These are phyloP conservation scores for Microtus richardsoni DNA, from an alignment of 2,113 vertebrate genomes.

Conservation along the genomic window DNA sequence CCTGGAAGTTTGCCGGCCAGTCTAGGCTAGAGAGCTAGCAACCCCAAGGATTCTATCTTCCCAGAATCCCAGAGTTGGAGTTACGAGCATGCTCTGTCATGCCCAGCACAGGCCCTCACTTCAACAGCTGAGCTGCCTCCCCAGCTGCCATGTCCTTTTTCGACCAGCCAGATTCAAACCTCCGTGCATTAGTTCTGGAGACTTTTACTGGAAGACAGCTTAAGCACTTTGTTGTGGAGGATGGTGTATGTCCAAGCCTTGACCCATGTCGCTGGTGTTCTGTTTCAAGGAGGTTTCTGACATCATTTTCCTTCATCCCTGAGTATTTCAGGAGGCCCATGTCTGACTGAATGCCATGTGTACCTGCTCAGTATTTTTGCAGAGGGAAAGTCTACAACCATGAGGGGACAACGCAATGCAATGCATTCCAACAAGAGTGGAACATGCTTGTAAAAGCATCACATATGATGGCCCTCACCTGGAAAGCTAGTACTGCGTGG, in stretches of 20 bases:
- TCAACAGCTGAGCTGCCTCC: background rate
- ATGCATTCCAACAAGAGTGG: background rate
- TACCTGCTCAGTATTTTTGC: background rate
- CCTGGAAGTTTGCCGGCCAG: too few relatives aligned
- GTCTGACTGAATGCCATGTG: background rate
- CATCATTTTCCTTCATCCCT: background rate
- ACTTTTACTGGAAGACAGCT: background rate
- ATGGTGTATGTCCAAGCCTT: background rate
- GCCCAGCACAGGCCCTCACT: background rate
- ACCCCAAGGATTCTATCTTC: background rate
- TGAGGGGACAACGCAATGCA: background rate
- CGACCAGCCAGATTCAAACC: background rate
- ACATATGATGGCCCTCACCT: background rate
- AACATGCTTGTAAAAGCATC: background rate
- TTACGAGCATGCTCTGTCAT: background rate
- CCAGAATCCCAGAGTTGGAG: background rate
- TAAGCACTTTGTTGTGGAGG: background rate
- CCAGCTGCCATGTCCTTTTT: background rate
- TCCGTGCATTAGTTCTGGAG: background rate
- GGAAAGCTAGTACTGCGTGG: background rate
- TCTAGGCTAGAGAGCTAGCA: background rate
- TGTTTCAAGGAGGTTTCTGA: background rate
- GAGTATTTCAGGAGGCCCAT: background rate
- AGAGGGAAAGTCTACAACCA: background rate
- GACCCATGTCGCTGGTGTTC: background rate